Conservation (phyloP, 2,797 vertebrate species). For the Sebastes taczanowskii region DNA sequence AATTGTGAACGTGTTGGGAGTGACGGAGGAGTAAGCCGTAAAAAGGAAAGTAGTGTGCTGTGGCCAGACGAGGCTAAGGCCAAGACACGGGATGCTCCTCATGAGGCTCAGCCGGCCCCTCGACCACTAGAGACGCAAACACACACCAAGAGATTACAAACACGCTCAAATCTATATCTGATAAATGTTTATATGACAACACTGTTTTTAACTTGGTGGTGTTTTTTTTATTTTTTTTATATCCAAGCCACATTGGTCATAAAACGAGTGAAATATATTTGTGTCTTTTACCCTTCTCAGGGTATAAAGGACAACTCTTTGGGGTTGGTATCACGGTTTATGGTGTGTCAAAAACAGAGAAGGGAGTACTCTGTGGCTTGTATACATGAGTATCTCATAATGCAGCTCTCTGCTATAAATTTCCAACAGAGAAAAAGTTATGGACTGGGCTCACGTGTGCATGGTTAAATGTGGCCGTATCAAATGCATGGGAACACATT, state of each 20-base stretch:
- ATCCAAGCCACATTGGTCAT: slow-evolving; percentile 9
- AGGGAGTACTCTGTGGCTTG: slow-evolving; percentile 46
- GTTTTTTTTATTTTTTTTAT: not conserved
- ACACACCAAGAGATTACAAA: slow-evolving; percentile 11
- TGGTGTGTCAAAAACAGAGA: slow-evolving; percentile 66
- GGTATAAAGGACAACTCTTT: slow-evolving; percentile 61
- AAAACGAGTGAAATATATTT: slow-evolving; percentile 25
- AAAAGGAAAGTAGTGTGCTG: slow-evolving; percentile 7
- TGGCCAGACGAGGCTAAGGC: slow-evolving; percentile 26
- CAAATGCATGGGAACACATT: slow-evolving; percentile 82
- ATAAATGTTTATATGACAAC: slow-evolving; percentile 7
- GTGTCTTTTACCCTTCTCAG: slow-evolving; percentile 36
- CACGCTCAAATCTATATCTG: not conserved
- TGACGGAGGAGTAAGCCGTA: not conserved
- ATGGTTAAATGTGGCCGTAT: slow-evolving; percentile 79
- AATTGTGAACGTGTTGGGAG: slow-evolving; percentile 1
- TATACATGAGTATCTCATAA: slow-evolving; percentile 73
- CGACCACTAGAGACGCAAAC: not conserved
- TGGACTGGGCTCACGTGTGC: slow-evolving; percentile 68
- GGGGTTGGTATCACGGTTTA: slow-evolving; percentile 71
- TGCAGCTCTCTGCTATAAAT: slow-evolving; percentile 68
- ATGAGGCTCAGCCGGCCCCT: slow-evolving; percentile 24
- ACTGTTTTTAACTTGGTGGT: not conserved
- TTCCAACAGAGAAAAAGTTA: slow-evolving; percentile 70
- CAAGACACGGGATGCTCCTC: slow-evolving; percentile 33